phyloP scores from a whole-genome alignment of 2,113 vertebrate genomes.

The Syngnathus floridae region DNA sequence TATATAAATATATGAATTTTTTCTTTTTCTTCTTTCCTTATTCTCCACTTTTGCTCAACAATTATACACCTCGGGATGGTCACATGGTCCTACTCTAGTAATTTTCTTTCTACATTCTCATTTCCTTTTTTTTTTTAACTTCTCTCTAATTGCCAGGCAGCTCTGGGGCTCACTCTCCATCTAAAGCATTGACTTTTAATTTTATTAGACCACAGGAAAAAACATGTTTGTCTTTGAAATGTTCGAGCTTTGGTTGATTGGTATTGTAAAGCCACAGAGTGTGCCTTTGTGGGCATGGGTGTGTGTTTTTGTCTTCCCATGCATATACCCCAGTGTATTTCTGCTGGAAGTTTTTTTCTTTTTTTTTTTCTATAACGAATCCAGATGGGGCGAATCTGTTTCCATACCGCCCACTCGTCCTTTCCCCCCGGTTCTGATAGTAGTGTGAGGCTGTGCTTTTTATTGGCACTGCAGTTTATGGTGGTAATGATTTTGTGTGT shows the following conservation, averaged over 20 bases:
- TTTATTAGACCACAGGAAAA: conserved; percentile 82
- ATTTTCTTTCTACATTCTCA: conserved; percentile 50
- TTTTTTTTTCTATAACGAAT: conserved; percentile 69
- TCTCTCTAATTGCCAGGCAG: conserved; percentile 74
- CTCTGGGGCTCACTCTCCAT: conserved; percentile 59
- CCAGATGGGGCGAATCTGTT: conserved; percentile 73
- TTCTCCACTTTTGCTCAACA: conserved; percentile 34
- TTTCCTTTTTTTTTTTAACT: conserved; percentile 64
- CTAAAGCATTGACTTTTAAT: conserved; percentile 69
- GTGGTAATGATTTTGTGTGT: conserved; percentile 66
- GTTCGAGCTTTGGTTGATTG: conserved; percentile 69
- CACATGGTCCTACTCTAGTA: conserved; percentile 87
- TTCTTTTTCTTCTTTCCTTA: background rate
- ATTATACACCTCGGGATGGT: conserved; percentile 54
- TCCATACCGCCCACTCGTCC: conserved; percentile 45
- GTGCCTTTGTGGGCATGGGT: conserved; percentile 25
- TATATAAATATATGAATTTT: too few relatives aligned
- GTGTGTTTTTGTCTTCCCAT: conserved; percentile 15
- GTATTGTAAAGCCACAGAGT: conserved; percentile 60
- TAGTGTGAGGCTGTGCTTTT: conserved; percentile 58
- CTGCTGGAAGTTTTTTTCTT: conserved; percentile 57
- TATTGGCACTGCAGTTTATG: conserved; percentile 66
- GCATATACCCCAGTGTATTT: conserved; percentile 34
- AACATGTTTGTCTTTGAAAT: conserved; percentile 80
- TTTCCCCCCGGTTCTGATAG: conserved; percentile 58